Percentiles rank a stretch among this genome's conserved stretches.
These are phyloP conservation scores for Gavia stellata DNA, from an alignment of 2,113 vertebrate species.

Conservation along the genomic window DNA sequence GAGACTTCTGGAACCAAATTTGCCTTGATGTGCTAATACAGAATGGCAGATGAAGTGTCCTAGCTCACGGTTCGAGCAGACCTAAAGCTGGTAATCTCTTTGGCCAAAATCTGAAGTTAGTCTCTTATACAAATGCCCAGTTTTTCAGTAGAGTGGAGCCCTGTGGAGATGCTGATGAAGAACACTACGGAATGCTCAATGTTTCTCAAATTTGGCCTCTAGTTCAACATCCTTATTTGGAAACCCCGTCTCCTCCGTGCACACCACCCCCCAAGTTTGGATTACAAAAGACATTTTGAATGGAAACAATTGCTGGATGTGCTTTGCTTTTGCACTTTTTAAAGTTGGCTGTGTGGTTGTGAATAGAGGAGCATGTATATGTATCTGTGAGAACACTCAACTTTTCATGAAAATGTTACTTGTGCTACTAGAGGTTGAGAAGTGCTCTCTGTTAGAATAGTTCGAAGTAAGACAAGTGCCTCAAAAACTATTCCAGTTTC, in stretches of 20 bases:
- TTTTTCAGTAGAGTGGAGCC: not conserved
- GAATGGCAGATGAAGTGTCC: not conserved
- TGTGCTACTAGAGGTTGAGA: not conserved
- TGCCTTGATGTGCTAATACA: not conserved
- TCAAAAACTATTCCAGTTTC: not conserved
- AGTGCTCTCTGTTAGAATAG: not conserved
- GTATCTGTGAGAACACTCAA: not conserved
- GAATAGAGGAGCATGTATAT: not conserved
- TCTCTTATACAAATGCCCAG: not conserved
- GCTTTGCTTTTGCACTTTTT: not conserved
- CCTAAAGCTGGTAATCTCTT: not conserved
- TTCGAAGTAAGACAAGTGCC: not conserved
- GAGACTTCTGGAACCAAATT: not conserved
- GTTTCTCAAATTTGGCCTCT: not conserved
- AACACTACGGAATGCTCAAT: not conserved
- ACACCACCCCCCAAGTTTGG: not conserved
- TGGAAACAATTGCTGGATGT: slow-evolving; percentile 51
- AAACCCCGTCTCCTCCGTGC: not conserved
- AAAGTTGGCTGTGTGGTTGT: not conserved
- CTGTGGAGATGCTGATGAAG: not conserved
- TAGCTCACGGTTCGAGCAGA: not conserved
- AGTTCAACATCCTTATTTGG: not conserved
- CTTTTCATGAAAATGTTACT: not conserved
- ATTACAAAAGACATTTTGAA: not conserved
- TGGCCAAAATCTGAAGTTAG: not conserved